Evolutionary conservation across 2,888 invertebrate species (phyloP), one percentile per base, ranked within the genome.

Genomic region (Tenodera sinensis): DNA sequence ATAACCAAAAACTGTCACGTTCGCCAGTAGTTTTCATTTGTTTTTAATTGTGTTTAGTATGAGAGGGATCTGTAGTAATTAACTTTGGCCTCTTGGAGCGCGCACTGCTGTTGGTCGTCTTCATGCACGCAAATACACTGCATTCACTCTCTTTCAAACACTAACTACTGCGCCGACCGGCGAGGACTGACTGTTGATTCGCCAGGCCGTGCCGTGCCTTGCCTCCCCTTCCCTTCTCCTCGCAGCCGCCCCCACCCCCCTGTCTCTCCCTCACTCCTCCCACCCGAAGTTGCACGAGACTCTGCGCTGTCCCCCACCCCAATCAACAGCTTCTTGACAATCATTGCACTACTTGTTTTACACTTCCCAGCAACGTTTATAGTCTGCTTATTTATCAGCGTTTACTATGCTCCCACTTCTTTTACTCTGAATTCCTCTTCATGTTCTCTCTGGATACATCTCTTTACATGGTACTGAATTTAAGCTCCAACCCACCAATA

Each of bases 171-270:
- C 54, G 54, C 54, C 54, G 54, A 71, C n/a, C 3, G 15, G 82
- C 14, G 83, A 30, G 42, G 82, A 87, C 87, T 83, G 87, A 81
- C 81, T 86, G 86, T 86, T 86, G 86, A 81, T 86, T 86, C 71
- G 86, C 47, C 54, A 71, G 54, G 54, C 54, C 54, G 54, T 71
- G 54, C 54, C 54, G 54, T 71, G 54, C 54, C 54, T 71, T 71
- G 54, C 54, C 25, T 54, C 28, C 86, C 28, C 86, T 86, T 82
- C 25, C 54, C 82, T 83, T 83, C 34, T 71, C 85, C 47, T 54
- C 84, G 3, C 28, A 27, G 14, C 27, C 87, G 54, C 54, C 54
- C 54, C 54, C 54, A 71, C 54, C 54, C 54, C 82, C 25, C 15
- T 15, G 54, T 71, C 54, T 71, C 54, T 71, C 54, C 54, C 54